Percentiles rank a stretch among this genome's conserved stretches.
Evolutionary conservation across 2,113 vertebrate species (phyloP).

Genomic region (Cinclus mexicanus): DNA sequence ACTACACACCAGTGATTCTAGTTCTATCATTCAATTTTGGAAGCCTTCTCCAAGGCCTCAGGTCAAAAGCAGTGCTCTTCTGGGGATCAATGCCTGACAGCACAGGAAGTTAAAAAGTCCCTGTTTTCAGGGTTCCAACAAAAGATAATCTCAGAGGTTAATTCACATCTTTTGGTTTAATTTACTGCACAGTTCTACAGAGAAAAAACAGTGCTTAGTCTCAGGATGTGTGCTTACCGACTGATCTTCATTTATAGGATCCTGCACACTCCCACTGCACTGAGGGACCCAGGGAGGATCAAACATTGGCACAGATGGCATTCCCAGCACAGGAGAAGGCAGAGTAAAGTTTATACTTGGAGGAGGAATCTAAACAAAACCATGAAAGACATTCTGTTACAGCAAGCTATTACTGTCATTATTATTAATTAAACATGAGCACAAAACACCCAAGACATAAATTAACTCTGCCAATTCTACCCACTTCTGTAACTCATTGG

Average conservation of each 20-base stretch:
- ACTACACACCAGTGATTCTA: too few relatives aligned
- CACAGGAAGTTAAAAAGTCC: too few relatives aligned
- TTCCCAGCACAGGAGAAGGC: slow-evolving; percentile 96
- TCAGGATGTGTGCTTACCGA: slow-evolving; percentile 81
- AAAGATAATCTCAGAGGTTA: not conserved
- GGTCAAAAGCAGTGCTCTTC: too few relatives aligned
- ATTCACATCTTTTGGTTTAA: not conserved
- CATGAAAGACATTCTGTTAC: not conserved
- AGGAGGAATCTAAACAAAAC: slow-evolving; percentile 87
- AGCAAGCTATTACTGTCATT: not conserved
- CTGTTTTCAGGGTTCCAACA: too few relatives aligned
- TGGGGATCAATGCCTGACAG: too few relatives aligned
- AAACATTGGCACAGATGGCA: slow-evolving; percentile 98
- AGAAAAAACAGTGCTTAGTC: not conserved
- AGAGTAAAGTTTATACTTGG: slow-evolving; percentile 99
- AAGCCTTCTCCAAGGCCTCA: too few relatives aligned
- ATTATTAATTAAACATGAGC: not conserved
- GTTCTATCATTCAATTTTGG: too few relatives aligned
- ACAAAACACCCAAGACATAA: not conserved
- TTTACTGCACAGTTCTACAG: not conserved
- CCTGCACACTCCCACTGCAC: slow-evolving; percentile 94
- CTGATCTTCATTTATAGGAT: slow-evolving; percentile 97
- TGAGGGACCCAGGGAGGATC: slow-evolving; percentile 98
- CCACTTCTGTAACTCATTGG: not conserved
- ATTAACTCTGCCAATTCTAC: not conserved